phyloP scores from a whole-genome alignment of 2,113 vertebrate species.

The Hystrix cristata region DNA sequence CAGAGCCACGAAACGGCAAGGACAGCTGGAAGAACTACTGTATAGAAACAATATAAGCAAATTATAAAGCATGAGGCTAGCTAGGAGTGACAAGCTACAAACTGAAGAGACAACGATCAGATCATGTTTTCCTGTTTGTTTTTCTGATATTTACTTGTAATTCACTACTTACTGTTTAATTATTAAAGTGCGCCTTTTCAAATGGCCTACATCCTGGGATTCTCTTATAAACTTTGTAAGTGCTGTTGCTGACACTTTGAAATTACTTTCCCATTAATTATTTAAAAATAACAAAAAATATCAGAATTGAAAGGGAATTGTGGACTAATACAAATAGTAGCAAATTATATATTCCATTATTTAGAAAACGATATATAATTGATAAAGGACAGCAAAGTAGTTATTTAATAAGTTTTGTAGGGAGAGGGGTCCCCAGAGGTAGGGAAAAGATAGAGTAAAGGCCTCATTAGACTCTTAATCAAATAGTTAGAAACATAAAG shows the following conservation, averaged over 20 bases:
- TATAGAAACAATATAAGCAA: not conserved
- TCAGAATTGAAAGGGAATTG: not conserved
- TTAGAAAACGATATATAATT: not conserved
- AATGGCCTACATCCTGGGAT: not conserved
- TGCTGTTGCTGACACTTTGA: constrained; percentile 1
- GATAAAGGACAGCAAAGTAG: not conserved
- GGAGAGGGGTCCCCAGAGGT: not conserved
- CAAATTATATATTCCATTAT: not conserved
- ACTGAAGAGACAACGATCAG: not conserved
- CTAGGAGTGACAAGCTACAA: not conserved
- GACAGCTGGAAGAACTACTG: not conserved
- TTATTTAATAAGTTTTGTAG: constrained; percentile 21
- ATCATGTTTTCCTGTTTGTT: not conserved
- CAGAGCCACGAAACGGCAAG: not conserved
- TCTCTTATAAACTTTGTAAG: not conserved
- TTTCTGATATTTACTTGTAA: constrained; percentile 27
- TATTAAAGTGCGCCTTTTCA: not conserved
- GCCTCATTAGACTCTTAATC: no score
- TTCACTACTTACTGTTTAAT: not conserved
- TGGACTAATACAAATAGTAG: not conserved
- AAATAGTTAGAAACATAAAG: no score
- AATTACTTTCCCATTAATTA: not conserved
- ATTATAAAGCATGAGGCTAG: not conserved
- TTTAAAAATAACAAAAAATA: constrained; percentile 18
- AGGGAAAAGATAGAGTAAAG: no score